These are phyloP conservation scores for Malacosoma neustria DNA, from an alignment of 2,888 invertebrate species.

Conservation along the genomic window DNA sequence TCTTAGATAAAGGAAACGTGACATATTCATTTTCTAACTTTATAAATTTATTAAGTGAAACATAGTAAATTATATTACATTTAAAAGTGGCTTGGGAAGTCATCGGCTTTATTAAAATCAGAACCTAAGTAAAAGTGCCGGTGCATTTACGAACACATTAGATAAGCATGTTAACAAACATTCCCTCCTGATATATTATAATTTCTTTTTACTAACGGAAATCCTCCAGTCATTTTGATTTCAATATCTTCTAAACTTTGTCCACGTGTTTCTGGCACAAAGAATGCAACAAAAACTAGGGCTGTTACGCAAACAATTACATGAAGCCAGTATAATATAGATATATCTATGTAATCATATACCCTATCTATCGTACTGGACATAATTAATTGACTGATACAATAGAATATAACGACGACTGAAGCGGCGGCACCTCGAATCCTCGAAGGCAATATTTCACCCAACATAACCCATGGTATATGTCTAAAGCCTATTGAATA, in stretches of 20 bases:
- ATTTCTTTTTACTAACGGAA: conserved; percentile 45
- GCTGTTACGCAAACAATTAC: conserved; percentile 81
- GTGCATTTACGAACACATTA: too few species aligned
- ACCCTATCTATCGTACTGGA: conserved; percentile 89
- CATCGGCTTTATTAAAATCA: too few species aligned
- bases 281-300: conserved; percentile 86
- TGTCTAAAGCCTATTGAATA: conserved; percentile 91
- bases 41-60: too few species aligned
- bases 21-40: too few species aligned
- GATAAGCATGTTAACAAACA: conserved; percentile 43
- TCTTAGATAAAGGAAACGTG: too few species aligned
- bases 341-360: conserved; percentile 77
- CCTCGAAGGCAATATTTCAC: conserved; percentile 90
- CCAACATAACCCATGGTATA: conserved; percentile 94
- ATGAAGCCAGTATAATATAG: conserved; percentile 86
- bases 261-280: conserved; percentile 95
- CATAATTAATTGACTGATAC: conserved; percentile 91
- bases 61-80: too few species aligned
- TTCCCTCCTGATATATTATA: conserved; percentile 36
- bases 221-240: conserved; percentile 80
- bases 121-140: too few species aligned
- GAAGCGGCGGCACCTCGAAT: conserved; percentile 93
- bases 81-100: too few species aligned
- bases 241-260: conserved; percentile 95
- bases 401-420: conserved; percentile 91